Evolutionary conservation across 2,888 invertebrate species (phyloP), one percentile per base, ranked within the genome.

Genomic region (Phalera bucephala): DNA sequence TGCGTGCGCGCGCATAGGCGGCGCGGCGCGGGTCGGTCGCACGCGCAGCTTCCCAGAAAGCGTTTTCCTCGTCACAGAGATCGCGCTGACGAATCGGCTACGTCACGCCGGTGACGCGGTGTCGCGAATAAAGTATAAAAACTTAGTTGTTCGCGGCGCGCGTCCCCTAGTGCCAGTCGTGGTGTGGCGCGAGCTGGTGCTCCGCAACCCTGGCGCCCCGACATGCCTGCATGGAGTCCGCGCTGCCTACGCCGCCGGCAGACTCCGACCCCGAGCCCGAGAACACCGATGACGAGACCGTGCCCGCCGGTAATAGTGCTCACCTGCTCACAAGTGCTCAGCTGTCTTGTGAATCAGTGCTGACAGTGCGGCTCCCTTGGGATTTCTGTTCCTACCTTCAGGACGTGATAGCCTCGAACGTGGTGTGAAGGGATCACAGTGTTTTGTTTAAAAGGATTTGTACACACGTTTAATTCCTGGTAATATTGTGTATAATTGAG

Each of bases 181-280:
- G 36, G 52, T 36, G 46, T 37, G 39, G 40, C 48, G 39, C 43
- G 36, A 28, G 40, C 42, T 36, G 32, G 34, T 42, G 47, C 52
- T 37, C 50, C 56, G 57, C 56, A 52, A 66, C 69, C 63, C 85
- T 85, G 87, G 85, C 85, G 66, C 86, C 87, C 71, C 78, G 81
- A 72, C 66, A 88, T 86, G 88, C 79, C 50, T 85, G 76, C 69
- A 88, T 88, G 88, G 88, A 84, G 72, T 44, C 77, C 57, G 61
- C 55, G 66, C 67, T 41, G 40, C 48, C 52, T 37, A 28, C 52
- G 46, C 40, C 63, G 62, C 65, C 73, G 46, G 44, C 68, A 55
- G 61, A 75, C 59, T 50, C 57, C 49, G 51, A 58, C 45, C 47
- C 62, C 44, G 49, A 75, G 49, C 64, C 71, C 62, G 49, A 75